Conservation (phyloP, 2,113 vertebrate species). For the Mungos mungo region DNA sequence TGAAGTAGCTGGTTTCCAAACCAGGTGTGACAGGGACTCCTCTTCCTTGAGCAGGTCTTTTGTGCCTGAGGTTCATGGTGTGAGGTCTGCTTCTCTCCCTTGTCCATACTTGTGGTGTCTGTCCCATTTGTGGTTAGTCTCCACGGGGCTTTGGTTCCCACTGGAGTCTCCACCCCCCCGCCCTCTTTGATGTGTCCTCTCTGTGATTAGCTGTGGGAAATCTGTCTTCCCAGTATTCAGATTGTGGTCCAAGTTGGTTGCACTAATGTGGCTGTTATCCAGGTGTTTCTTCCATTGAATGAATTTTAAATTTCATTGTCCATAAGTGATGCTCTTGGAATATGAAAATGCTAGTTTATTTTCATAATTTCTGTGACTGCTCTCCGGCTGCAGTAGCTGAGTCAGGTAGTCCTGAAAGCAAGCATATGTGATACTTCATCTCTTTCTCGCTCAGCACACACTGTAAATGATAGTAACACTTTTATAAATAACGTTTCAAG, state of each 20-base stretch:
- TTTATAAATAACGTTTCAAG: background rate
- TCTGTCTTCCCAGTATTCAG: background rate
- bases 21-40: background rate
- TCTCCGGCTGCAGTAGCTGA: background rate
- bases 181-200: background rate
- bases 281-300: background rate
- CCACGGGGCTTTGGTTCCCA: background rate
- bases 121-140: background rate
- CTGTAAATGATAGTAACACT: background rate
- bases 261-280: background rate
- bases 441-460: background rate
- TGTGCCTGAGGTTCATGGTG: background rate
- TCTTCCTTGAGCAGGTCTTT: background rate
- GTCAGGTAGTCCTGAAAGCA: background rate
- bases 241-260: background rate
- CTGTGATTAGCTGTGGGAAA: background rate
- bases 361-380: background rate
- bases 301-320: slow-evolving; percentile 17
- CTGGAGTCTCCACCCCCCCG: background rate
- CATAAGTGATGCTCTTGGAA: background rate
- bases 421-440: background rate
- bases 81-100: background rate
- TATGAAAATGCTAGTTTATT: background rate
- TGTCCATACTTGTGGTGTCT: background rate
- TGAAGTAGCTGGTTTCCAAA: background rate